Evolutionary conservation across 2,113 vertebrate species (phyloP).

Genomic region (Manacus vitellinus): DNA sequence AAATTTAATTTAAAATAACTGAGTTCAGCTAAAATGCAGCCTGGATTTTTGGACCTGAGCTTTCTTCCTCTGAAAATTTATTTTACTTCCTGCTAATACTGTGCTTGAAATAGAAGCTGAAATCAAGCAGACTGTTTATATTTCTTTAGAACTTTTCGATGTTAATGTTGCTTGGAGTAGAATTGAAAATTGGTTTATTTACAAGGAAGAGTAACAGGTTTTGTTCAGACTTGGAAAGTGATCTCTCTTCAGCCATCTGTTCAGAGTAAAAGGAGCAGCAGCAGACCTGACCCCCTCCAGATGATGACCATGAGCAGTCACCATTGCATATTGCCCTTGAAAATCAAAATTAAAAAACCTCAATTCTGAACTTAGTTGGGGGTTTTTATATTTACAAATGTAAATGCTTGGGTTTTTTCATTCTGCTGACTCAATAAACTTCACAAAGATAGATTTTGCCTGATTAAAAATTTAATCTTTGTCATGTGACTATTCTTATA

Average conservation of each 20-base stretch:
- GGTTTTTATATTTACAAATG: background rate
- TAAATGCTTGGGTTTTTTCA: background rate
- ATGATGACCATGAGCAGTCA: background rate
- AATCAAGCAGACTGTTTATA: background rate
- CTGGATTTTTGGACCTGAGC: background rate
- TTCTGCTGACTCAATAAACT: background rate
- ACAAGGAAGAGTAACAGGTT: background rate
- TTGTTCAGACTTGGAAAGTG: background rate
- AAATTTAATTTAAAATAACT: background rate
- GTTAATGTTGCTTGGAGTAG: background rate
- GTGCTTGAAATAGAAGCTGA: background rate
- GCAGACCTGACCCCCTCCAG: background rate
- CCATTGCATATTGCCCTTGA: background rate
- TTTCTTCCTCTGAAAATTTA: background rate
- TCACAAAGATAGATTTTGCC: background rate
- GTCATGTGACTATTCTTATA: background rate
- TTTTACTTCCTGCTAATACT: background rate
- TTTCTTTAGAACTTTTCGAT: background rate
- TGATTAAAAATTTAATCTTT: slow-evolving; percentile 1
- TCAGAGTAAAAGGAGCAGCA: slow-evolving; percentile 5
- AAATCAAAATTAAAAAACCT: background rate
- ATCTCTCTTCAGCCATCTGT: background rate
- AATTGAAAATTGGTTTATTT: background rate
- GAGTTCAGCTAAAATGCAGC: background rate
- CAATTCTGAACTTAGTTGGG: background rate